Evolutionary conservation across 2,888 invertebrate species (phyloP), one percentile per base, ranked within the genome.

Genomic region (Hydriomena furcata): DNA sequence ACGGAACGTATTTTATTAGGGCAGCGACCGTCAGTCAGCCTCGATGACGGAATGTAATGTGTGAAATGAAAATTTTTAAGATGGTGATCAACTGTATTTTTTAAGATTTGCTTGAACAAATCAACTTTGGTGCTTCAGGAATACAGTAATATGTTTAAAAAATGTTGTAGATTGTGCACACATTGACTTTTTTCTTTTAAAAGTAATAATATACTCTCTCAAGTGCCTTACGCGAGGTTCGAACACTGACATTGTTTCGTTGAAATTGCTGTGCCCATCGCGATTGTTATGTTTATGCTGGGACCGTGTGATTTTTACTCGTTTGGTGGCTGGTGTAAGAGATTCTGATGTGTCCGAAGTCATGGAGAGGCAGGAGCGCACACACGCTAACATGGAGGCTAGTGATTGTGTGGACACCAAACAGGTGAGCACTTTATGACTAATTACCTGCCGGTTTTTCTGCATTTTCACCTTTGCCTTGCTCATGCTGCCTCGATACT

Each of bases 401-500:
- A 84, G 87, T 67, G 93, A 93, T 80, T 90, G 89, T 73, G 91
- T 92, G 85, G 92, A 92, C 75, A 92, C 93, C 63, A 92, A 92
- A 91, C 93, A 93, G 93, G 93, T 93, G 91, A 91, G 88, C 65
- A 66, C 67, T 63, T 68, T 65, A 65, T 65, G 55, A 61, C 55
- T 73, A 80, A 82, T 80, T 84, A 30, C 28, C 55, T 45, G 84
- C 89, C 88, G 88, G 88, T 84, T 79, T 73, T 79, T 72, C 76
- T 69, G 65, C 55, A 66, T 75, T 79, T 80, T 74, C 69, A 71
- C 71, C 71, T 75, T 69, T 70, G 64, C 56, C 65, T 62, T 61
- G 67, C 69, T 72, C 67, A 69, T 65, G 66, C 64, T 58, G 61
- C 66, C 66, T 68, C 69, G 65, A 46, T 68, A 57, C 65, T 67